Evolutionary conservation across 2,113 vertebrate species (phyloP).

Genomic region (Parotia lawesii): DNA sequence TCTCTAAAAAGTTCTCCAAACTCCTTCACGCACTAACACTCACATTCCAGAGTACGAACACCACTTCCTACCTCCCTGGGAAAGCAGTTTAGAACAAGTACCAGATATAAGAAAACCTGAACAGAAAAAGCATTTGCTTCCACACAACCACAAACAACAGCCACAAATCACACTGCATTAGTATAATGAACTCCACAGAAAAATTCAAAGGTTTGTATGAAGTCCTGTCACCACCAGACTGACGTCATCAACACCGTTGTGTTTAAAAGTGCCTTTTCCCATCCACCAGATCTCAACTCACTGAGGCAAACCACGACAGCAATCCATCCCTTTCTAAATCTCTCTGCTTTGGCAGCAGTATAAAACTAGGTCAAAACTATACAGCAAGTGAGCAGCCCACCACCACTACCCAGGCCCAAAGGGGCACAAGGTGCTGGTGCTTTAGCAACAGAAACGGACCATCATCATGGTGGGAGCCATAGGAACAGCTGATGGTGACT

Average conservation of each 20-base stretch:
- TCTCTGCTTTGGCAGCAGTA: background rate
- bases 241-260: fast-evolving
- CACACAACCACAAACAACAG: background rate
- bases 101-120: background rate
- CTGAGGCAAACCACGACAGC: fast-evolving
- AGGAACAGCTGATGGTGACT: background rate
- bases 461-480: fast-evolving
- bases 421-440: fast-evolving
- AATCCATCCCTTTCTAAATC: background rate
- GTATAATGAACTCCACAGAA: background rate
- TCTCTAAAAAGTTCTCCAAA: background rate
- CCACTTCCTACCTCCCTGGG: background rate
- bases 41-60: background rate
- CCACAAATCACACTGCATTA: background rate
- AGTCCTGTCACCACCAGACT: background rate
- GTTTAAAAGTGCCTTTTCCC: background rate
- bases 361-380: background rate
- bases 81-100: background rate
- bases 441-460: background rate
- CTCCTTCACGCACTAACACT: background rate
- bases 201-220: background rate
- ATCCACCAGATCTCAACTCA: background rate
- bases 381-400: background rate
- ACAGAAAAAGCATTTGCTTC: background rate
- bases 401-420: background rate